These are phyloP conservation scores for Pholis gunnellus DNA, from an alignment of 2,113 vertebrate genomes.

Conservation along the genomic window DNA sequence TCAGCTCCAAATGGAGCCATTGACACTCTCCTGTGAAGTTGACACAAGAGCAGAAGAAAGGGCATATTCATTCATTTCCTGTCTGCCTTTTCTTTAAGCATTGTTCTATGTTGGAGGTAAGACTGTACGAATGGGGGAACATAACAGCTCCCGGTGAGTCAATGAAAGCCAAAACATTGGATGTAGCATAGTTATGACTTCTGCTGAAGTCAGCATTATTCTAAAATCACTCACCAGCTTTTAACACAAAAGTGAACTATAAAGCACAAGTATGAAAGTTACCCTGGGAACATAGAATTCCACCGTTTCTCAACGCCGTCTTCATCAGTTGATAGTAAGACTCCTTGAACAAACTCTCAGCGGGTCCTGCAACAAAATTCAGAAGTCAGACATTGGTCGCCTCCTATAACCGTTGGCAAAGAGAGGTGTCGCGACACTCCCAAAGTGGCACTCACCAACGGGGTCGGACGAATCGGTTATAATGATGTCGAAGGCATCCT, in stretches of 20 bases:
- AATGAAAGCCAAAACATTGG: not conserved
- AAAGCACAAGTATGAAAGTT: conserved; percentile 36
- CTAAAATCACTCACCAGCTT: not conserved
- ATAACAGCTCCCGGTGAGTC: not conserved
- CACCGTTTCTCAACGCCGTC: conserved; percentile 91
- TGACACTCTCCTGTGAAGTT: conserved; percentile 92
- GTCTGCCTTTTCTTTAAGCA: not conserved
- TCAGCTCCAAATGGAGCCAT: conserved; percentile 98
- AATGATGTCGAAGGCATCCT: conserved; percentile 97
- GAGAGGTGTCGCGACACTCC: no score
- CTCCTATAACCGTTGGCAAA: not conserved
- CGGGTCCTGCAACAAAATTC: conserved; percentile 85
- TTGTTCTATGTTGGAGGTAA: not conserved
- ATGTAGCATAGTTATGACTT: not conserved
- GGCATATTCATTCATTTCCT: not conserved
- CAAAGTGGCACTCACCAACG: conserved; percentile 86
- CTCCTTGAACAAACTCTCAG: conserved; percentile 98
- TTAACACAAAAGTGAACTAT: not conserved
- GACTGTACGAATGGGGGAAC: not conserved
- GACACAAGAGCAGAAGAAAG: conserved; percentile 23
- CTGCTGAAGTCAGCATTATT: not conserved
- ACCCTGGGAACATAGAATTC: conserved; percentile 98
- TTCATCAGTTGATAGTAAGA: conserved; percentile 99
- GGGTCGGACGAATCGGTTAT: conserved; percentile 99
- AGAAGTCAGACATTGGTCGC: not conserved